Evolutionary conservation across 1,140 invertebrate species (phyloP), one percentile per base, ranked within the genome.

Genomic region (Saccostrea cuccullata): DNA sequence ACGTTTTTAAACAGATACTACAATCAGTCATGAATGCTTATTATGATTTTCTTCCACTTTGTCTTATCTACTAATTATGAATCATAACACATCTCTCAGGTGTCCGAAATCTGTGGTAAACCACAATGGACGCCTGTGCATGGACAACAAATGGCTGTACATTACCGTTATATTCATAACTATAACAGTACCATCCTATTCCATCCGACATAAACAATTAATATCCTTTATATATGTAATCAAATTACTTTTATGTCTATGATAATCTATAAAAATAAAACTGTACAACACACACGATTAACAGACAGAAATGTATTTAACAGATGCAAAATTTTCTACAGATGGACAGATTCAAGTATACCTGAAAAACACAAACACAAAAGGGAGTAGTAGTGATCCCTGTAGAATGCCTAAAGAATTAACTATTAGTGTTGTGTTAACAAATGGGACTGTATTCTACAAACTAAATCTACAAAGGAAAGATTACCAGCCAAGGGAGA

Each of bases 401-500:
- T 77, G 70, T 26, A 77, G 26, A 15, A 77, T 77, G 70, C 70
- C 70, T 36, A 30, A 77, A 77, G 26, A 30, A 77, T 77, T 77
- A 77, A 77, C 70, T 15, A 26, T 77, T 77, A 77, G 26, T 77
- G 70, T 77, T 3, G 23, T 77, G 13, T 26, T 77, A 26, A 30
- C 70, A 36, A 77, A 77, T 77, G 70, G 70, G 12, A 77, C 70
- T 36, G 30, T 77, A 77, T 77, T 77, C 70, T 77, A 77, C 70
- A 77, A 77, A 26, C 9, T 77, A 4, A 36, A 77, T 30, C 70
- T 77, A 77, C 70, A 77, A 77, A 77, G 30, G 1, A 36, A 26
- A 77, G 13, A 77, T 36, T 11, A 36, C 11, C 26, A 77, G 26
- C 70, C 9, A 15, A 26, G 36, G 8, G 23, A 36, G 13, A 36